Base-by-base conservation (phyloP, 2,888 invertebrate genomes). In the Hoplodrina blanda region DNA sequence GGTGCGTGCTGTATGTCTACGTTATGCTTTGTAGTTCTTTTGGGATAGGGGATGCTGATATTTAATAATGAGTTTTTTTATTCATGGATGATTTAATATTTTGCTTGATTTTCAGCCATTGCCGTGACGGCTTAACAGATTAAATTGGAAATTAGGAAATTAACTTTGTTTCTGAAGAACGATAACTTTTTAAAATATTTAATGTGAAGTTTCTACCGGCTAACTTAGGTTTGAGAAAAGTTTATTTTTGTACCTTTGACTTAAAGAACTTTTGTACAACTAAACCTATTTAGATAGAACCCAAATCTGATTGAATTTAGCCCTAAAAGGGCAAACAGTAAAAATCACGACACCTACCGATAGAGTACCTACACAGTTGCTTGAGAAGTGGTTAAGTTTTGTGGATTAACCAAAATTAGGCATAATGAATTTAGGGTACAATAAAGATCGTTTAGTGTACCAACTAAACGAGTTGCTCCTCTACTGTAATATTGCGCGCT, bases 361-460 rank as follows among this genome's bases (percentile, higher is more conserved):
- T 19, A 54, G 19, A 70, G 11, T 19, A 30, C 15, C n/a, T 25
- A 33, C 44, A 44, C 7, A 44, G 17, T 19, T 37, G 13, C 56
- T 46, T 11, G 25, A 46, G 19, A 25, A 50, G n/a, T 19, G 17
- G n/a, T n/a, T 20, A 33, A 44, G 15, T 56, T 52, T 52, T 52
- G 11, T 33, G 3, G 41, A 55, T 25, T 54, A 69, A 49, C 59
- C 53, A 76, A n/a, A n/a, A 57, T 73, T 59, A 59, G 41, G 3
- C 25, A 2, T 20, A 59, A 30, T 76, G 17, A 53, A 55, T 44
- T 59, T 19, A 50, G 33, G 25, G 37, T 59, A n/a, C 4, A 33
- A 11, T 56, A 33, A 73, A 69, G 20, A 76, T 15, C 59, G 41
- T 54, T 76, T 44, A 69, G 33, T 76, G 59, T 17, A 54, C 46